phyloP scores from a whole-genome alignment of 2,113 vertebrate genomes.

The Eupsittula cactorum region DNA sequence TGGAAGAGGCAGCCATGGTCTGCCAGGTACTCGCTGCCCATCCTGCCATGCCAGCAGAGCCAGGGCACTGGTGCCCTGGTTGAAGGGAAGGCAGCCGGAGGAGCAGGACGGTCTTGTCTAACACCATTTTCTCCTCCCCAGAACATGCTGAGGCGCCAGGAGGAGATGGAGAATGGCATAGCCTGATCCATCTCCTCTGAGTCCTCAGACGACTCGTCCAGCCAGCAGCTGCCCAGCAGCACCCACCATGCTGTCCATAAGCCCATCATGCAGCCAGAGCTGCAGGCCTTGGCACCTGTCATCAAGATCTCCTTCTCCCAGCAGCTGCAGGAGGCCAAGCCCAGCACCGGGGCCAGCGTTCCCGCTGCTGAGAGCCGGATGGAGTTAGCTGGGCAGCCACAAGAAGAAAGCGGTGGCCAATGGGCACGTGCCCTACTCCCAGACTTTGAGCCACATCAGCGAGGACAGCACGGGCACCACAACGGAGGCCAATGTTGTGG shows the following conservation, averaged over 20 bases:
- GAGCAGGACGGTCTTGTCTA: not conserved
- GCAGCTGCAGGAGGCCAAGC: constrained; percentile 66
- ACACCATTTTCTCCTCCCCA: constrained; percentile 43
- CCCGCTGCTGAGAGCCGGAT: not conserved
- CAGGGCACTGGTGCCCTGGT: not conserved
- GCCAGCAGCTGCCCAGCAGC: constrained; percentile 84
- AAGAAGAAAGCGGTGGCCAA: constrained; percentile 68
- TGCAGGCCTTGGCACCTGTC: constrained; percentile 76
- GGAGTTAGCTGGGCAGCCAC: constrained; percentile 29
- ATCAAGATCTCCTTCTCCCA: constrained; percentile 86
- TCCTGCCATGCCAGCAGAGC: not conserved
- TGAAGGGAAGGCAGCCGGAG: not conserved
- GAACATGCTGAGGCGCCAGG: constrained; percentile 90
- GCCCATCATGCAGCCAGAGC: constrained; percentile 81
- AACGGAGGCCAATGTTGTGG: constrained; percentile 30
- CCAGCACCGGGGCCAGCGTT: constrained; percentile 4
- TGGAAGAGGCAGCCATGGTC: not conserved
- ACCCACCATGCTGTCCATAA: constrained; percentile 75
- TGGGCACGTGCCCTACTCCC: constrained; percentile 79
- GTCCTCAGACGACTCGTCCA: constrained; percentile 93
- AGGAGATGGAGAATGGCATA: constrained; percentile 89
- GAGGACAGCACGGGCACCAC: constrained; percentile 85
- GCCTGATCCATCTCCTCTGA: constrained; percentile 95
- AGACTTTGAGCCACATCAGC: constrained; percentile 94
- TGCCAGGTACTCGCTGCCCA: not conserved